Evolutionary conservation across 2,113 vertebrate genomes (phyloP).

Genomic region (rabbit (Oryctolagus cuniculus)): DNA sequence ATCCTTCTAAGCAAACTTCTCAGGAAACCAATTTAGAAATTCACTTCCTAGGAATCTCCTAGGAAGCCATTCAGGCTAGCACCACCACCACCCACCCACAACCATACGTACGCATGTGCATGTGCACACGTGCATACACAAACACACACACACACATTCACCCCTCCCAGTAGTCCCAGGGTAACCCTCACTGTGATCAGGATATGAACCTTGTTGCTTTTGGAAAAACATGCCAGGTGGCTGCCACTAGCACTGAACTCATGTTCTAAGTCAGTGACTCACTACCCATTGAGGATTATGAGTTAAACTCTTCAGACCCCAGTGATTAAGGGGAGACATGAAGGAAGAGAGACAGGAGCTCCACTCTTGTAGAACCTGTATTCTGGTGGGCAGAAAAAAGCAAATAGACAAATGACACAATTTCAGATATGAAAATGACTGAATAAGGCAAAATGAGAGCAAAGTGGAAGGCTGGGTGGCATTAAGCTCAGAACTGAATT

Average conservation of each 20-base stretch:
- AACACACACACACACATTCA: not conserved
- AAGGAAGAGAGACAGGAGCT: not conserved
- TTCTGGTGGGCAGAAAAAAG: not conserved
- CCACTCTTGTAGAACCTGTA: rapidly evolving
- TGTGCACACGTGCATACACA: rapidly evolving
- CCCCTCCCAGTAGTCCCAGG: not conserved
- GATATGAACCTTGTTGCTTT: no score
- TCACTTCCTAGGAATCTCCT: not conserved
- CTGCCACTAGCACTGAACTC: rapidly evolving
- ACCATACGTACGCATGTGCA: no score
- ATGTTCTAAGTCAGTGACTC: rapidly evolving
- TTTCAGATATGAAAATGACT: not conserved
- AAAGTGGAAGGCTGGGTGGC: rapidly evolving
- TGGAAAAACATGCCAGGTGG: not conserved
- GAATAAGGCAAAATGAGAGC: rapidly evolving
- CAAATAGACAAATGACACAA: not conserved
- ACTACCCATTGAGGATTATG: rapidly evolving
- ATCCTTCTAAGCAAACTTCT: not conserved
- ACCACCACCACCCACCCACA: not conserved
- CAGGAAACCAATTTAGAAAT: not conserved
- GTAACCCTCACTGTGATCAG: not conserved
- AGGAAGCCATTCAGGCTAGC: not conserved
- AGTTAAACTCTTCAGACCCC: not conserved
- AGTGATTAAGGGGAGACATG: no score
- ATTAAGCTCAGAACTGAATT: rapidly evolving